Evolutionary conservation across 2,888 invertebrate genomes (phyloP).

Genomic region (Drosophila kambysellisi): DNA sequence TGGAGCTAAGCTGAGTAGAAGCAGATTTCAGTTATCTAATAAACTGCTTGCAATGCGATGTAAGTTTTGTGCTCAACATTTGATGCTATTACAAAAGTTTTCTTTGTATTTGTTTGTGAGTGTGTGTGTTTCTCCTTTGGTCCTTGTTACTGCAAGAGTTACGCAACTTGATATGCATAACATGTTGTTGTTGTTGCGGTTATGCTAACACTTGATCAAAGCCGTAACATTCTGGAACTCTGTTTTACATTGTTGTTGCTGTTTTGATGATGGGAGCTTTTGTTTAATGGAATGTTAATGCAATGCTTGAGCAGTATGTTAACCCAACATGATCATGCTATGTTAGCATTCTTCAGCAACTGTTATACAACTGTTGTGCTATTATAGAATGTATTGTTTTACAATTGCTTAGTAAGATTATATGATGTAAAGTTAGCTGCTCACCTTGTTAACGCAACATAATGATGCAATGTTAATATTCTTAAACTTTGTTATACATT

Average conservation of each 20-base stretch:
- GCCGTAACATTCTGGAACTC: neutral
- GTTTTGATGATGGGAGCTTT: neutral
- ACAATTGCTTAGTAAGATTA: neutral
- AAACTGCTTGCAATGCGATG: slow-evolving; percentile 42
- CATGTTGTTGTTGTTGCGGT: neutral
- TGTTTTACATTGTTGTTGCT: neutral
- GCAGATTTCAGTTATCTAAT: slow-evolving; percentile 59
- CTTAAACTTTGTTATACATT: neutral
- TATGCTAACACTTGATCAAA: slow-evolving; percentile 1
- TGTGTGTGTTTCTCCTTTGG: neutral
- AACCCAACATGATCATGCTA: neutral
- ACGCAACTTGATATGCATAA: neutral
- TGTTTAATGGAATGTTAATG: neutral
- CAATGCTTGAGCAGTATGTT: neutral
- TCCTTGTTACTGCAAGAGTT: slow-evolving; percentile 7
- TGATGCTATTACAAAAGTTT: slow-evolving; percentile 31
- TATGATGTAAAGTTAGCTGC: neutral
- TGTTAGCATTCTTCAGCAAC: neutral
- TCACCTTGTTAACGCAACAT: neutral
- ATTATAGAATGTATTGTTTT: no score
- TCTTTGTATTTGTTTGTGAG: neutral
- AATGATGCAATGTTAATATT: neutral
- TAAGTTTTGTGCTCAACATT: slow-evolving; percentile 12
- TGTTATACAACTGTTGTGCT: neutral
- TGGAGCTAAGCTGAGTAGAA: slow-evolving; percentile 19